phyloP scores from a whole-genome alignment of 2,888 invertebrate species.

The Acanthosoma haemorrhoidale region DNA sequence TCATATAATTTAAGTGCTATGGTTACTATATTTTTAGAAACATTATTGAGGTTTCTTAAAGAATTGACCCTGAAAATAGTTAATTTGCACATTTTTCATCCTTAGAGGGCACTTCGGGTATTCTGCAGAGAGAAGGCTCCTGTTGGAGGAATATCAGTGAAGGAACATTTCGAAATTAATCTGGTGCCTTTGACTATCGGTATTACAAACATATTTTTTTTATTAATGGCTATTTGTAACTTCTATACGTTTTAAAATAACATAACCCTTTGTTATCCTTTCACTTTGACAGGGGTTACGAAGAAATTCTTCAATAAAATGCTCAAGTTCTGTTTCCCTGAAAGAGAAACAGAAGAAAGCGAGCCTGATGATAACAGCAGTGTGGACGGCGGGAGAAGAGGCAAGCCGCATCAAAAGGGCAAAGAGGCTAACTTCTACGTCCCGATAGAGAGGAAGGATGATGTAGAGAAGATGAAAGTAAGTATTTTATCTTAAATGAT shows the following conservation, averaged over 20 bases:
- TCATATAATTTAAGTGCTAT: no score
- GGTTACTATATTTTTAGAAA: no score
- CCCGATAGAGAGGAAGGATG: slow-evolving; percentile 78
- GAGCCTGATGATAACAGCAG: slow-evolving; percentile 61
- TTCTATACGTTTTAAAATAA: background rate
- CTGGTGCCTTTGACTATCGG: slow-evolving; percentile 89
- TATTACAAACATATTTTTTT: slow-evolving; percentile 43
- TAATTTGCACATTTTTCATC: no score
- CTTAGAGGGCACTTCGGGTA: slow-evolving; percentile 79
- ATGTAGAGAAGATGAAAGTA: slow-evolving; percentile 95
- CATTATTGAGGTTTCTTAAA: no score
- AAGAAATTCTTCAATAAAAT: slow-evolving; percentile 96
- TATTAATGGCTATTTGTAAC: background rate
- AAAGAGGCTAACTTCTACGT: slow-evolving; percentile 88
- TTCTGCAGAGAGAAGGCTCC: slow-evolving; percentile 94
- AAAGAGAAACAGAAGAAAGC: slow-evolving; percentile 78
- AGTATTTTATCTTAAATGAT: slow-evolving; percentile 29
- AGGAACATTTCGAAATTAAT: slow-evolving; percentile 98
- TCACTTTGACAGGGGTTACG: slow-evolving; percentile 65
- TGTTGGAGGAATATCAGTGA: slow-evolving; percentile 97
- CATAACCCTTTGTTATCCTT: background rate
- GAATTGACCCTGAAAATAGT: no score
- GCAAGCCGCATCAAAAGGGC: slow-evolving; percentile 55
- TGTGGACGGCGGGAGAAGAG: slow-evolving; percentile 39
- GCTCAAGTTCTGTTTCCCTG: slow-evolving; percentile 96